Evolutionary conservation across 2,113 vertebrate genomes (phyloP).

Genomic region (Calonectris borealis): DNA sequence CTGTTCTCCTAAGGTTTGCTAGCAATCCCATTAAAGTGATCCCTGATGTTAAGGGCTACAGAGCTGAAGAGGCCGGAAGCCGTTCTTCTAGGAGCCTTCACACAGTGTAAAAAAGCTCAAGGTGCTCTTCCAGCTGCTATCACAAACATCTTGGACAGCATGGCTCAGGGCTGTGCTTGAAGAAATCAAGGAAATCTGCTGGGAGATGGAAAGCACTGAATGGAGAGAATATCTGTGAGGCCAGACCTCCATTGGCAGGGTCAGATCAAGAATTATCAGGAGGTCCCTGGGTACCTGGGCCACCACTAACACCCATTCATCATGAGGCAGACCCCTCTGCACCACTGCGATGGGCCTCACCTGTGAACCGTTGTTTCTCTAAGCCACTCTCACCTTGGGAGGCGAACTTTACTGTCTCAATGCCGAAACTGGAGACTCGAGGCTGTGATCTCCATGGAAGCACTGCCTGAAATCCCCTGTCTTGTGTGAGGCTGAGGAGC

Average conservation of each 20-base stretch:
- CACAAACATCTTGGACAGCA: background rate
- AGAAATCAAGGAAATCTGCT: background rate
- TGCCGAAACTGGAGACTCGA: background rate
- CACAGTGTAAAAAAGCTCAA: background rate
- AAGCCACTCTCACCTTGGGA: background rate
- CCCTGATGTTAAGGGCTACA: background rate
- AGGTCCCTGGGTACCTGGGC: background rate
- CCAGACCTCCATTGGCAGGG: background rate
- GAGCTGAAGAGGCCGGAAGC: background rate
- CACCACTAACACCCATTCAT: background rate
- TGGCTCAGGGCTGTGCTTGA: background rate
- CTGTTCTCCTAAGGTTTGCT: background rate
- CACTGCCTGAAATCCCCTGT: background rate
- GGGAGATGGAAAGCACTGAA: background rate
- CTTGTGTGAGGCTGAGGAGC: background rate
- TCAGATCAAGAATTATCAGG: background rate
- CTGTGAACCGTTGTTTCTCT: background rate
- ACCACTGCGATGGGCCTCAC: background rate
- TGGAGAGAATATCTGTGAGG: background rate
- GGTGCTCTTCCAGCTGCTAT: background rate
- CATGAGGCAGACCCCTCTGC: background rate
- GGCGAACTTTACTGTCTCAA: background rate
- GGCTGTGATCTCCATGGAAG: background rate
- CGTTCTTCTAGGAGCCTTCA: background rate
- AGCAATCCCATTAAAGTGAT: background rate